These are phyloP conservation scores for Leptogaster cylindrica DNA, from an alignment of 2,888 invertebrate species.

Conservation along the genomic window DNA sequence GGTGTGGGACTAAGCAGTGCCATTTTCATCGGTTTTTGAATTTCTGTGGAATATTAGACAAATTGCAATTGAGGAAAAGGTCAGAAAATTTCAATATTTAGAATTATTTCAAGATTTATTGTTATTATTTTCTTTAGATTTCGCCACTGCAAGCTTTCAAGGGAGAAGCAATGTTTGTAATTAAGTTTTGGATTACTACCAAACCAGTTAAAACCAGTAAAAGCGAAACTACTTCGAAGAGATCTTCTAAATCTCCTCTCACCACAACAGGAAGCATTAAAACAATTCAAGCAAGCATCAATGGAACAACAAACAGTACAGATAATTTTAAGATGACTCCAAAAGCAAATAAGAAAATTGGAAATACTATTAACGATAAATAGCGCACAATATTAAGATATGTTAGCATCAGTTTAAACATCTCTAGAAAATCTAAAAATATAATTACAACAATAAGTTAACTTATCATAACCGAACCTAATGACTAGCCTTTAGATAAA, in stretches of 20 bases:
- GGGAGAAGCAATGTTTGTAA: conserved; percentile 73
- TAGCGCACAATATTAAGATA: too few relatives aligned
- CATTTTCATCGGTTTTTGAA: conserved; percentile 76
- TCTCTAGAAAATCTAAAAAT: too few relatives aligned
- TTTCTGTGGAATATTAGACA: conserved; percentile 84
- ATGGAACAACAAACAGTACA: too few relatives aligned
- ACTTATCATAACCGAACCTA: too few relatives aligned
- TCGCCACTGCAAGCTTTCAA: conserved; percentile 72
- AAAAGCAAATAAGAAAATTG: too few relatives aligned
- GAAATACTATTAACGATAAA: too few relatives aligned
- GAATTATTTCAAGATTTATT: not conserved
- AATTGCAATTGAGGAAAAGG: conserved; percentile 79
- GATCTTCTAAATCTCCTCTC: conserved; percentile 55
- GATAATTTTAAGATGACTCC: too few relatives aligned
- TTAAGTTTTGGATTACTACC: conserved; percentile 75
- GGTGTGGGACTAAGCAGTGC: conserved; percentile 75
- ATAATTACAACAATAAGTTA: too few relatives aligned
- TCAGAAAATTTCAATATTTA: conserved; percentile 60
- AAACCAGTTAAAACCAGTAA: conserved; percentile 68
- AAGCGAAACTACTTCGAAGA: conserved; percentile 49
- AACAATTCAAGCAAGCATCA: too few relatives aligned
- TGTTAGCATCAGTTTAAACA: too few relatives aligned
- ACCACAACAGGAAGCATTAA: not conserved
- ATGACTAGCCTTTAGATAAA: too few relatives aligned
- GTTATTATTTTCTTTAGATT: conserved; percentile 63